Base-by-base conservation (phyloP, 1,140 invertebrate species). In the Zaprionus capensis region DNA sequence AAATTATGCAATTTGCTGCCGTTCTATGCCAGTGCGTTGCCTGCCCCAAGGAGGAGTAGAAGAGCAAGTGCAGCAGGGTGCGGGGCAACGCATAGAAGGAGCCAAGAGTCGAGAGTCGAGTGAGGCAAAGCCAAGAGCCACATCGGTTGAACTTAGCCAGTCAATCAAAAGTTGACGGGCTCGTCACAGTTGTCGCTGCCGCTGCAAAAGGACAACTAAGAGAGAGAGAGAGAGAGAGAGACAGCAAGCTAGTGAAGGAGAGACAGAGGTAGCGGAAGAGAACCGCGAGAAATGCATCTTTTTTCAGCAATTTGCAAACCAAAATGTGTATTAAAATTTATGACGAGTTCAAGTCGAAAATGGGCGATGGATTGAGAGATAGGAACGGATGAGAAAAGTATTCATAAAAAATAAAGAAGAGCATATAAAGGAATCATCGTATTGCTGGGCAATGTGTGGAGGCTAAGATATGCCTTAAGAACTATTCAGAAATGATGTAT, bases 251-350 rank as follows among this genome's bases (percentile, higher is more conserved):
- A 34, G 15, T n/a, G 68, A 56, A 31, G 44, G 4, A 15, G 41
- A 24, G 24, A 44, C 2, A 38, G 41, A 34, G 53, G 59, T 20
- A 57, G 65, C 44, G 62, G 31, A 49, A 31, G 34, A 71, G 69
- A 56, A 71, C 17, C 68, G 80, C 83, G 78, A 72, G 77, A 88
- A 87, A 84, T 90, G 85, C 84, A 90, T 88, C 81, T 90, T 90
- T 46, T 70, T 70, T 20, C 67, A 80, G 85, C 85, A 88, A 90
- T 90, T 90, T 90, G 85, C 85, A 90, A 90, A 85, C 85, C 85
- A 90, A 90, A 90, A 90, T 90, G 72, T 82, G 82, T 90, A 90
- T 90, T 90, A 90, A 90, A 90, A 90, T 90, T 90, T 90, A 90
- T 90, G 85, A 90, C 85, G 85, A 87, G 78, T 70, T 82, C 84